Base-by-base conservation (phyloP, 2,888 invertebrate genomes). In the Cantharis flavilabris region DNA sequence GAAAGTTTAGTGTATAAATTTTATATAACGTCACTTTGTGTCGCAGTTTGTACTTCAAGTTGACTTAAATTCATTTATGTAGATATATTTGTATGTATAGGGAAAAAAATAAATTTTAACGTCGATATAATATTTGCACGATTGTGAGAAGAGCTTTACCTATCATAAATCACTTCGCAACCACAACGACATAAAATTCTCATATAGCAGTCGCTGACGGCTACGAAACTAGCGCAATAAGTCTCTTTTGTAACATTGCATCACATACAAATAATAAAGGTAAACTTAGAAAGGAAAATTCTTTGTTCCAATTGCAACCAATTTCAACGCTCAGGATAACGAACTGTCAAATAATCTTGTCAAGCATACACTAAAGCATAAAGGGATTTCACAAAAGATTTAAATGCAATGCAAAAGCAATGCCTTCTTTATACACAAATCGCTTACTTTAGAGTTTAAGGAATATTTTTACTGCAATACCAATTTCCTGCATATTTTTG, bases 141-240 rank as follows among this genome's bases (percentile, higher is more conserved):
- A 67, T 67, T 67, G 65, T 26, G 65, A 70, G 9, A 28, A 65
- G 49, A 26, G 20, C 64, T 75, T 70, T 26, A 75, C 67, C 69
- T 72, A 28, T 14, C 71, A 76, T 71, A 76, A 76, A 76, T 76
- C 62, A 71, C 72, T 20, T 69, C 63, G 75, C 69, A 72, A 72
- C 63, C 72, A 71, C 62, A 72, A 72, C 72, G 69, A 76, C 62
- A 76, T 69, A 76, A 76, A 67, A 69, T 76, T 69, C 76, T 72
- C 72, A 70, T 72, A 72, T 76, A 76, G 69, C 70, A 72, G 69
- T 69, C 72, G 76, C 69, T 72, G 76, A 76, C 72, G 72, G 76
- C 69, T 72, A 71, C 76, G 69, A 72, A 75, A 72, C 64, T 69
- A 72, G 70, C 64, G 72, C 63, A 76, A 76, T 76, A 76, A 76